Base-by-base conservation (phyloP, 2,888 invertebrate genomes). In the Pasiphila rectangulata region DNA sequence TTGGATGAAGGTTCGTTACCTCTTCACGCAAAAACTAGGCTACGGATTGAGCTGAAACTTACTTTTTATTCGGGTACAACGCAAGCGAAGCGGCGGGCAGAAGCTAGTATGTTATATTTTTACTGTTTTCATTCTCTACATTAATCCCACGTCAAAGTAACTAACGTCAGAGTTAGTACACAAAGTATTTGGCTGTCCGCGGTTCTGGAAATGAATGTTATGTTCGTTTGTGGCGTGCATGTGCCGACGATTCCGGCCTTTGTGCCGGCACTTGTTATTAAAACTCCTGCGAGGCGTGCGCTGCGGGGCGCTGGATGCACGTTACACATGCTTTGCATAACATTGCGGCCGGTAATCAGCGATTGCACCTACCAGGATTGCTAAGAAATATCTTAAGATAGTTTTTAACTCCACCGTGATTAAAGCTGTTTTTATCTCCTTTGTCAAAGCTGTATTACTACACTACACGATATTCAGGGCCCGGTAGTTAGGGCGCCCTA, bases 221-320 rank as follows among this genome's bases (percentile, higher is more conserved):
- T 64, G 65, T 71, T 71, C 65, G 71, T 63, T 63, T 64, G 63
- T 53, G 62, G 58, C 51, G 51, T 50, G 57, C 53, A 59, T 59
- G 56, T 51, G 54, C 57, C 64, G 67, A 69, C 68, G 63, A 63
- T 61, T 54, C 64, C 64, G 58, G 61, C 69, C 72, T 79, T 79
- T 81, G 78, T 75, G 61, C 46, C 38, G 53, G 61, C 67, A 72
- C 70, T 73, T 71, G 74, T 71, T 79, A 80, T 81, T 81, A 80
- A 80, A 80, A 80, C 72, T 77, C 64, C 61, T 60, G 64, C 54
- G 58, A 56, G 53, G 58, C 58, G 60, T 51, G 54, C 35, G 7
- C 23, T 16, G 46, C 2, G 41, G 32, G 30, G 37, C 37, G 12
- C 38, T 23, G n/a, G 15, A 15, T 30, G n/a, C 41, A 15, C 5